Evolutionary conservation across 2,113 vertebrate genomes (phyloP).

Genomic region (Rhynchopsitta pachyrhyncha): DNA sequence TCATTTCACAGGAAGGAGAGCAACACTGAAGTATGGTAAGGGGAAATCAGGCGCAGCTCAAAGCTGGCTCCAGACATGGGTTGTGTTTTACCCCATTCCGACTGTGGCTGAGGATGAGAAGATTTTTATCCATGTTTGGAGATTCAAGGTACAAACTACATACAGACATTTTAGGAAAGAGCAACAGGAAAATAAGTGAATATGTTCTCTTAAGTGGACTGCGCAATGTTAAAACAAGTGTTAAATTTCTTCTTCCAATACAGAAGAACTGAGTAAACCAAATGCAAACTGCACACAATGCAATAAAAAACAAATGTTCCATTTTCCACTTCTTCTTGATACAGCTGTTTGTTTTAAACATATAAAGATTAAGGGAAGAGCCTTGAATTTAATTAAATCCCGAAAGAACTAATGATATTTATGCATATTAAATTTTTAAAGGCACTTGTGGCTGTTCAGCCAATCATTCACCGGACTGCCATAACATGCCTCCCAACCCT

Average conservation of each 20-base stretch:
- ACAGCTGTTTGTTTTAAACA: conserved; percentile 64
- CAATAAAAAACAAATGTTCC: conserved; percentile 58
- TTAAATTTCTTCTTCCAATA: conserved; percentile 24
- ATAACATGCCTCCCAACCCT: conserved; percentile 54
- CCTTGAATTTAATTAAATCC: conserved; percentile 68
- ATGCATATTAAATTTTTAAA: conserved; percentile 68
- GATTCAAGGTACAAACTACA: not conserved
- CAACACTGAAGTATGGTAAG: not conserved
- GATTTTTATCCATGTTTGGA: not conserved
- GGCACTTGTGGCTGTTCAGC: conserved; percentile 29
- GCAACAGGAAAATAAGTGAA: not conserved
- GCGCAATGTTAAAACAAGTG: not conserved
- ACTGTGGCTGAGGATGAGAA: not conserved
- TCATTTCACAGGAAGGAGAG: not conserved
- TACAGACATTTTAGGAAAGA: not conserved
- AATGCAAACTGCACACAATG: not conserved
- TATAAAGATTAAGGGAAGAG: conserved; percentile 59
- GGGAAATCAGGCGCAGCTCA: not conserved
- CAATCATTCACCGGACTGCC: conserved; percentile 47
- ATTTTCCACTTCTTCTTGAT: conserved; percentile 33
- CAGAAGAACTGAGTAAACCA: conserved; percentile 38
- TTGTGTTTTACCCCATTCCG: not conserved
- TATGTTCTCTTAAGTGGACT: not conserved
- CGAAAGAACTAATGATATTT: conserved; percentile 64
- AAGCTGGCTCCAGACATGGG: not conserved